phyloP scores from a whole-genome alignment of 1,140 invertebrate genomes.

The Capitella teleta region DNA sequence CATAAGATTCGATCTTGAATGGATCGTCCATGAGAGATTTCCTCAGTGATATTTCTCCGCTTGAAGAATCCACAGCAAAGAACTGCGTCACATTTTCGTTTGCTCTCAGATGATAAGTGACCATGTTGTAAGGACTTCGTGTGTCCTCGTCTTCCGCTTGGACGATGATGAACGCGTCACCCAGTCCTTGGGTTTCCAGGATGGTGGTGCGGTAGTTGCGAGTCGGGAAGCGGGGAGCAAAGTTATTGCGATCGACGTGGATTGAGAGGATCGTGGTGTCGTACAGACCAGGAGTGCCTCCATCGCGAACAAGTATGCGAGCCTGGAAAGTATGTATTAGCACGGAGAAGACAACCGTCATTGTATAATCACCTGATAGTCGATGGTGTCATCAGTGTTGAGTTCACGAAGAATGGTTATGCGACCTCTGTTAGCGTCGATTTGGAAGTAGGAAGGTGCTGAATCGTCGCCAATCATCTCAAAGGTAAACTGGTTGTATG shows the following conservation, averaged over 20 bases:
- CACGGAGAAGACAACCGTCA: too few relatives aligned
- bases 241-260: slow-evolving; percentile 19
- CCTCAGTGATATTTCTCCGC: slow-evolving; percentile 61
- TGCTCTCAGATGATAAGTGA: slow-evolving; percentile 47
- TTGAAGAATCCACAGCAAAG: slow-evolving; percentile 74
- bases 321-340: too few relatives aligned
- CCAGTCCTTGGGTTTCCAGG: slow-evolving; percentile 16
- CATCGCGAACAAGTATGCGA: slow-evolving; percentile 7
- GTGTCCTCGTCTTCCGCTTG: slow-evolving; percentile 3
- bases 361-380: slow-evolving; percentile 6
- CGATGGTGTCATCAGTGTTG: not conserved
- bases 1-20: not conserved
- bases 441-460: slow-evolving; percentile 6
- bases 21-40: slow-evolving; percentile 8
- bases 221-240: slow-evolving; percentile 12
- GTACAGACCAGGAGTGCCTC: slow-evolving; percentile 14
- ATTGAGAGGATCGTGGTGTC: slow-evolving; percentile 16
- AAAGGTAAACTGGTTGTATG: slow-evolving; percentile 2
- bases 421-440: slow-evolving; percentile 1
- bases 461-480: slow-evolving; percentile 7
- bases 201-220: slow-evolving; percentile 16
- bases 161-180: slow-evolving; percentile 4
- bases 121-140: slow-evolving; percentile 4
- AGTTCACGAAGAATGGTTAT: slow-evolving; percentile 3
- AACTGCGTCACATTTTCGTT: slow-evolving; percentile 60